phyloP scores from a whole-genome alignment of 2,888 invertebrate genomes.

The Incurvaria masculella region DNA sequence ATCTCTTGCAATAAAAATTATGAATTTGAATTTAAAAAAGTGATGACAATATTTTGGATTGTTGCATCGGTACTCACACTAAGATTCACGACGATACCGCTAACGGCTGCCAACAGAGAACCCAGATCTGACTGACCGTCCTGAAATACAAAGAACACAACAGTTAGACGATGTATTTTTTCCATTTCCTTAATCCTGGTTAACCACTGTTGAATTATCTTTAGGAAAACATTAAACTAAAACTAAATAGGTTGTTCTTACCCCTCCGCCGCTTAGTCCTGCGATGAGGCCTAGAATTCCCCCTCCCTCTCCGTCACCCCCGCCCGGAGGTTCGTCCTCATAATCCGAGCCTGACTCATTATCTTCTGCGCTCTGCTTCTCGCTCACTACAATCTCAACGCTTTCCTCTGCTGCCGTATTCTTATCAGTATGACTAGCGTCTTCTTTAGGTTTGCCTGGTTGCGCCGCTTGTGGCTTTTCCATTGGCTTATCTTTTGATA shows the following conservation, averaged over 20 bases:
- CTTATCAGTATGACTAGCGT: too few relatives aligned
- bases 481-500: constrained; percentile 12
- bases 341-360: constrained; percentile 25
- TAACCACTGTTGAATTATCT: not conserved
- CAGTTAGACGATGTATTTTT: not conserved
- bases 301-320: constrained; percentile 45
- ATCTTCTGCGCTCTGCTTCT: constrained; percentile 21
- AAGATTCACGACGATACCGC: constrained; percentile 41
- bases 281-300: constrained; percentile 44
- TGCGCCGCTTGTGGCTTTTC: not conserved
- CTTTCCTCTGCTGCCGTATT: constrained; percentile 14
- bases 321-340: constrained; percentile 34
- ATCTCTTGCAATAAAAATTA: constrained; percentile 2
- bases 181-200: too few relatives aligned
- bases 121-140: constrained; percentile 49
- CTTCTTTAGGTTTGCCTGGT: too few relatives aligned
- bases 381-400: constrained; percentile 8
- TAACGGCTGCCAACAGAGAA: constrained; percentile 40
- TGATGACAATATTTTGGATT: not conserved
- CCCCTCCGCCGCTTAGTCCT: constrained; percentile 45
- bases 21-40: not conserved
- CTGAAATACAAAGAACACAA: constrained; percentile 22
- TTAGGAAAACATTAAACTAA: constrained; percentile 2
- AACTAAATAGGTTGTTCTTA: constrained; percentile 24
- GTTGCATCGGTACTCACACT: constrained; percentile 34